A percentile compares a stretch with the other conserved stretches of the same genome.
Evolutionary conservation across 2,888 invertebrate species (phyloP).

Genomic region (Venustoraphidia nigricollis): DNA sequence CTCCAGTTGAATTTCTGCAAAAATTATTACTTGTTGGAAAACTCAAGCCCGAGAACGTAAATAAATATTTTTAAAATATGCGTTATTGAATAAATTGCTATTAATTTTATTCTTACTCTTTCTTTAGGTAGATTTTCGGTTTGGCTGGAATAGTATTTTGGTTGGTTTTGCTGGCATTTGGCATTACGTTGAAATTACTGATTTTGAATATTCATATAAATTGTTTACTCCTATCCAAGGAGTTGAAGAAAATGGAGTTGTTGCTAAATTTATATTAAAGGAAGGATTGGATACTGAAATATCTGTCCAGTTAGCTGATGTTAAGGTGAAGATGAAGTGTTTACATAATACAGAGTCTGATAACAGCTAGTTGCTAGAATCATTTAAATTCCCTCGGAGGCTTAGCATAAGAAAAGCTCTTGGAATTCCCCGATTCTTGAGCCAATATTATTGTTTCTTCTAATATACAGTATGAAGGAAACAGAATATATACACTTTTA

Average conservation of each 20-base stretch:
- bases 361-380: no score
- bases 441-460: neutral
- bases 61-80: constrained; percentile 10
- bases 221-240: constrained; percentile 64
- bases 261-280: constrained; percentile 50
- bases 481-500: neutral
- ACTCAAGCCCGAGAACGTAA: constrained; percentile 46
- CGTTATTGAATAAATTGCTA: neutral
- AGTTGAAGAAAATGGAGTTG: constrained; percentile 61
- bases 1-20: constrained; percentile 55
- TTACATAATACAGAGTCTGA: no score
- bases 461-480: neutral
- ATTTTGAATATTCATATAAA: constrained; percentile 65
- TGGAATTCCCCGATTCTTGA: neutral
- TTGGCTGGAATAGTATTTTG: constrained; percentile 58
- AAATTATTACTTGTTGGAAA: constrained; percentile 52
- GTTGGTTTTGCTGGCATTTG: constrained; percentile 67
- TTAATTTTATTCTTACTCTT: constrained; percentile 6
- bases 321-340: constrained; percentile 30
- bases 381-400: no score
- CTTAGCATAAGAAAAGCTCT: no score
- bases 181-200: constrained; percentile 48
- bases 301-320: constrained; percentile 49
- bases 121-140: constrained; percentile 51
- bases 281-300: constrained; percentile 53